Conservation (phyloP, 2,797 vertebrate species). For the Acestrorhynchus altus region DNA sequence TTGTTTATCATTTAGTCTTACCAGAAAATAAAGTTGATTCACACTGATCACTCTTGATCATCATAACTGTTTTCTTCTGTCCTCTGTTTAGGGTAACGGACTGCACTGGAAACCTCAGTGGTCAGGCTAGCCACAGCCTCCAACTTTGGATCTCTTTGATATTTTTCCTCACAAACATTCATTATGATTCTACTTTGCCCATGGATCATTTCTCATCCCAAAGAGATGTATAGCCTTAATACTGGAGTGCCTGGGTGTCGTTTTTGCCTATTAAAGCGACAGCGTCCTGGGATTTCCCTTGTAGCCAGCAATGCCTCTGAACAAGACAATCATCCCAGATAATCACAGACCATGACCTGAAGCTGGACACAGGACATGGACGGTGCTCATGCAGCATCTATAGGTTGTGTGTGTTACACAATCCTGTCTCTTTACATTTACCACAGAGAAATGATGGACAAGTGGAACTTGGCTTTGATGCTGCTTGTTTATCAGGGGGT, state of each 20-base stretch:
- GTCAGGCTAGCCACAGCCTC: slow-evolving; percentile 58
- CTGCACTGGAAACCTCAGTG: slow-evolving; percentile 69
- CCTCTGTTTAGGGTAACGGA: slow-evolving; percentile 67
- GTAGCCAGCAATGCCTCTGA: neutral
- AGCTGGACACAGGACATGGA: slow-evolving; percentile 9
- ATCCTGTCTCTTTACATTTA: slow-evolving; percentile 39
- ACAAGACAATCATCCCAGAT: neutral
- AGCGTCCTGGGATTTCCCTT: slow-evolving; percentile 1
- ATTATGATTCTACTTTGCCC: slow-evolving; percentile 25
- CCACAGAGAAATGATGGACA: slow-evolving; percentile 12
- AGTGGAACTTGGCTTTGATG: slow-evolving; percentile 18
- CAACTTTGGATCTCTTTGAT: slow-evolving; percentile 23
- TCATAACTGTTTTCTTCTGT: slow-evolving; percentile 1
- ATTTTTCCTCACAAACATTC: slow-evolving; percentile 19
- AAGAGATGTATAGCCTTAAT: slow-evolving; percentile 24
- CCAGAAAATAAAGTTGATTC: neutral
- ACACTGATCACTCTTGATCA: neutral
- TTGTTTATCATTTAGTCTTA: neutral
- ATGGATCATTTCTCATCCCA: slow-evolving; percentile 21
- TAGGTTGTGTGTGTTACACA: slow-evolving; percentile 19
- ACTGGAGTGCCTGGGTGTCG: neutral
- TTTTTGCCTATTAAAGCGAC: slow-evolving; percentile 10
- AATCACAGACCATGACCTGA: slow-evolving; percentile 21
- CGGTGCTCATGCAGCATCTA: slow-evolving; percentile 16
- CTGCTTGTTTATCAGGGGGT: slow-evolving; percentile 19